These are phyloP conservation scores for Sisor rabdophorus DNA, from an alignment of 2,113 vertebrate species.

Conservation along the genomic window DNA sequence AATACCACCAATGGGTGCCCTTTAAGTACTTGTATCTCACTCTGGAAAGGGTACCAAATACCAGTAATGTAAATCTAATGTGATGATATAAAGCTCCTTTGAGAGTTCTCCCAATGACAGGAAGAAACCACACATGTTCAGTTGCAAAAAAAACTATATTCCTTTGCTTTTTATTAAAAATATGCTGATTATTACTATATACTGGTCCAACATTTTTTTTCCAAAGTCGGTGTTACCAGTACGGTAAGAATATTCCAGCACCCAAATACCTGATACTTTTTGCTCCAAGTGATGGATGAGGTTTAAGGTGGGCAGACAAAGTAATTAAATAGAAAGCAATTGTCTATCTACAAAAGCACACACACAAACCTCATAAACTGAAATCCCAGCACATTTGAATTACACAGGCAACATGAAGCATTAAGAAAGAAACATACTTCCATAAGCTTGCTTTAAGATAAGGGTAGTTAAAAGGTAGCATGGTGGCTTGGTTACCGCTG, in stretches of 20 bases:
- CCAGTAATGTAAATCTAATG: too few species aligned
- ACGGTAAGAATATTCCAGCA: neutral
- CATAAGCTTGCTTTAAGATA: neutral
- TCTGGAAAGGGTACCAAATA: too few species aligned
- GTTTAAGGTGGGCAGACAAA: neutral
- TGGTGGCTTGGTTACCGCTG: too few species aligned
- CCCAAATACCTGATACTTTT: neutral
- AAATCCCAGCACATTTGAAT: neutral
- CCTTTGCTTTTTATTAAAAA: neutral
- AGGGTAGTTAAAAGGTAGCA: too few species aligned
- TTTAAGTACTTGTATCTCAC: too few species aligned
- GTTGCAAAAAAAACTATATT: neutral
- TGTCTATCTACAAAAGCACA: neutral
- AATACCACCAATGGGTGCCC: too few species aligned
- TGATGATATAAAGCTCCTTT: too few species aligned
- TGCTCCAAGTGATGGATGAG: neutral
- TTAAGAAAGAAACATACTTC: neutral
- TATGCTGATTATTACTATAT: neutral
- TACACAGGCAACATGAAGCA: neutral
- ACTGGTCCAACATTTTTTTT: too few species aligned
- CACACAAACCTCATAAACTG: neutral
- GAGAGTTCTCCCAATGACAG: too few species aligned
- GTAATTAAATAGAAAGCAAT: neutral
- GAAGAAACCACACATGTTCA: neutral
- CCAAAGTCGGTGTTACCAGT: neutral